phyloP scores from a whole-genome alignment of 1,140 invertebrate species.

The Habropoda laboriosa region DNA sequence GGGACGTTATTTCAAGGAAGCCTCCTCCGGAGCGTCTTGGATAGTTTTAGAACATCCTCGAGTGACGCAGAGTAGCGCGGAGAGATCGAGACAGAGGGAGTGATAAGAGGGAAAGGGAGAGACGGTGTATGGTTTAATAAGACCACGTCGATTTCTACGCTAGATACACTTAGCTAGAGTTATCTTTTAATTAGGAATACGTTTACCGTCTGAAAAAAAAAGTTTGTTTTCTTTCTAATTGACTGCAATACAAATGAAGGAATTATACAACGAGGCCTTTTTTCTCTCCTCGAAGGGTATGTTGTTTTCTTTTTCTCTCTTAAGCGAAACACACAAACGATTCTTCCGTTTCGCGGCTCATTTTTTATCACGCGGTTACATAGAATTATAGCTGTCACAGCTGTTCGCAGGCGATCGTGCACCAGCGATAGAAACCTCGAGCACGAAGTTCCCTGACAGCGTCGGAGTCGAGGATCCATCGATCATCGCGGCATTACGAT shows the following conservation, averaged over 20 bases:
- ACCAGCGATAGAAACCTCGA: constrained; percentile 20
- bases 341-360: not conserved
- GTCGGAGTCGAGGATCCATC: constrained; percentile 42
- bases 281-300: too few relatives aligned
- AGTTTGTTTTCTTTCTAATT: too few relatives aligned
- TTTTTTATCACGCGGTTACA: constrained; percentile 16
- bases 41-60: constrained; percentile 75
- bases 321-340: too few relatives aligned
- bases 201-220: too few relatives aligned
- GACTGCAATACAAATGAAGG: too few relatives aligned
- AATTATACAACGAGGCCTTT: too few relatives aligned
- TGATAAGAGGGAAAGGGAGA: too few relatives aligned
- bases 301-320: too few relatives aligned
- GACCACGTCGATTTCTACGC: constrained; percentile 4
- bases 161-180: too few relatives aligned
- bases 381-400: constrained; percentile 31
- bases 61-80: constrained; percentile 45
- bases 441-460: constrained; percentile 25
- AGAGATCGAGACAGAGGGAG: not conserved
- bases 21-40: constrained; percentile 65
- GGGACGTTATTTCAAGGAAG: constrained; percentile 65
- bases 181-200: not conserved
- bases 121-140: constrained; percentile 31
- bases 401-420: constrained; percentile 30
- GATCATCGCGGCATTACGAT: constrained; percentile 56